These are phyloP conservation scores for Caradrina clavipalpis DNA, from an alignment of 2,888 invertebrate species.

Conservation along the genomic window DNA sequence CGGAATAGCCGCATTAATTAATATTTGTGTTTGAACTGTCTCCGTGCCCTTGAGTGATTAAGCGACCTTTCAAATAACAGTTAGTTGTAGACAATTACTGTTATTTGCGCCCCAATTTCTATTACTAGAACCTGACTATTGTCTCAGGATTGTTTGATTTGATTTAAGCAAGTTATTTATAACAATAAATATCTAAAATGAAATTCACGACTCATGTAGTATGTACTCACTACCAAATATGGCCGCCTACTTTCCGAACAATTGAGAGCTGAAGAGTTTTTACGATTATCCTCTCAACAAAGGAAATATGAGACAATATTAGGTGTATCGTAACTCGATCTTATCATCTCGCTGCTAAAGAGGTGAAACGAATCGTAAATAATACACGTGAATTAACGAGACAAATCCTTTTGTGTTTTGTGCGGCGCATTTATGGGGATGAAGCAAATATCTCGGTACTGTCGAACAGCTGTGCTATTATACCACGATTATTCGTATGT, in stretches of 20 bases:
- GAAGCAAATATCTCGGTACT: constrained; percentile 69
- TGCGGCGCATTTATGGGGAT: constrained; percentile 62
- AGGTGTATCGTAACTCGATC: constrained; percentile 86
- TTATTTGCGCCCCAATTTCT: constrained; percentile 81
- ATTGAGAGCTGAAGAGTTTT: constrained; percentile 68
- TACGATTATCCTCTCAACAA: constrained; percentile 79
- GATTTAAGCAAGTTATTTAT: constrained; percentile 43
- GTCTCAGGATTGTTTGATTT: constrained; percentile 70
- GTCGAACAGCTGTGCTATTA: constrained; percentile 75
- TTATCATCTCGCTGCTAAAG: constrained; percentile 82
- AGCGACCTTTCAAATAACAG: constrained; percentile 86
- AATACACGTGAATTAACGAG: constrained; percentile 86
- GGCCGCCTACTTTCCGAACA: constrained; percentile 48
- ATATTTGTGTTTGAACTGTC: constrained; percentile 89
- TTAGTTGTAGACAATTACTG: constrained; percentile 83
- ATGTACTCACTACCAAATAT: constrained; percentile 22
- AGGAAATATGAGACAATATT: constrained; percentile 87
- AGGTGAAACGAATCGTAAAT: constrained; percentile 87
- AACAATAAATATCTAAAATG: constrained; percentile 27
- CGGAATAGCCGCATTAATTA: constrained; percentile 88
- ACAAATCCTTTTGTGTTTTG: constrained; percentile 81
- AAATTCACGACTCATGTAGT: constrained; percentile 26
- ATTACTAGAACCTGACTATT: constrained; percentile 66
- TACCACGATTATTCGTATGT: constrained; percentile 71
- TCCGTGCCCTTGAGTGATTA: constrained; percentile 88